Percentiles rank a stretch among this genome's conserved stretches.
Conservation (phyloP, 2,888 invertebrate species). For the Nomada fabriciana region DNA sequence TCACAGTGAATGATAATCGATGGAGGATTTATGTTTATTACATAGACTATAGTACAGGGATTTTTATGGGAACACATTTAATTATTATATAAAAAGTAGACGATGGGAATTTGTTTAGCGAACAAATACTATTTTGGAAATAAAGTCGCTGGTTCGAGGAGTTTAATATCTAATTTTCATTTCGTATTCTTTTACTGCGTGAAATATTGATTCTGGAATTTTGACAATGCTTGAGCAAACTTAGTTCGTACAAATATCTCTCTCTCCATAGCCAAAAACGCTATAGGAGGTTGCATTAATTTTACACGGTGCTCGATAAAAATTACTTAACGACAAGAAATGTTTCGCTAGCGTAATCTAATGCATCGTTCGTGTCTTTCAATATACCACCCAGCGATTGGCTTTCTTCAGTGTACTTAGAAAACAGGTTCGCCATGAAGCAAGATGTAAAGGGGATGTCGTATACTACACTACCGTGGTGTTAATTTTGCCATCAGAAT, state of each 20-base stretch:
- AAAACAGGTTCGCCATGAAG: conserved; percentile 12
- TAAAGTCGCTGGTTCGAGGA: neutral
- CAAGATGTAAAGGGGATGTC: neutral
- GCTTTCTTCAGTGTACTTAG: conserved; percentile 54
- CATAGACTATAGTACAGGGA: neutral
- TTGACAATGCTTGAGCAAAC: no score
- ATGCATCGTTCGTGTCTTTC: conserved; percentile 76
- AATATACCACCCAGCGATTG: conserved; percentile 75
- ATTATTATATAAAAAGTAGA: no score
- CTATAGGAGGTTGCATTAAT: conserved; percentile 38
- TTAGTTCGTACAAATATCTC: neutral
- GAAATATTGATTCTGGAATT: no score
- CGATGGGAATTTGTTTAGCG: no score
- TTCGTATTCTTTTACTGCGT: no score
- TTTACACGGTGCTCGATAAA: conserved; percentile 44
- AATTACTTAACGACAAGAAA: conserved; percentile 40
- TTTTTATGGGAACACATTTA: neutral
- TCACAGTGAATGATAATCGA: neutral
- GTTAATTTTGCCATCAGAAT: conserved; percentile 4
- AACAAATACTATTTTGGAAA: no score
- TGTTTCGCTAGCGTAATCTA: conserved; percentile 71
- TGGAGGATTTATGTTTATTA: neutral
- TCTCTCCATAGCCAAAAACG: neutral
- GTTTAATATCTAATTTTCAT: neutral
- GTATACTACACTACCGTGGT: neutral